These are phyloP conservation scores for Leptocoma aspasia DNA, from an alignment of 2,113 vertebrate genomes.

Conservation along the genomic window DNA sequence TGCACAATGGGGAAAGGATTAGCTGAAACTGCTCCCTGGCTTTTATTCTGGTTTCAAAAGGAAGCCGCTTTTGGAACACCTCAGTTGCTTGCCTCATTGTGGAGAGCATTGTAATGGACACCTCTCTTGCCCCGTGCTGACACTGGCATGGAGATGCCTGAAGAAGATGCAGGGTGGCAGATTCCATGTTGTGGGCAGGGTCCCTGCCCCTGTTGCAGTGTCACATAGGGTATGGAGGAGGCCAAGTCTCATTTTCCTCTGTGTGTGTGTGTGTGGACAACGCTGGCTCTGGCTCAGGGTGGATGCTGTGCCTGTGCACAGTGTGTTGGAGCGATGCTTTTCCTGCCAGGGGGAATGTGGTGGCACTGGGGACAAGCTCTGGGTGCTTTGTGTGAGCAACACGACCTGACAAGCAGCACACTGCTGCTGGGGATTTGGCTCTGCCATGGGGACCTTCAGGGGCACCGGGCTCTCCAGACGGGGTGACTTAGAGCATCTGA, in stretches of 20 bases:
- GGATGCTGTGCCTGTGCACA: background rate
- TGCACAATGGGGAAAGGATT: background rate
- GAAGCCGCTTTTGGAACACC: background rate
- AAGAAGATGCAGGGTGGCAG: background rate
- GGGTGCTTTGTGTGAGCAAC: background rate
- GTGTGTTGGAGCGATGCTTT: background rate
- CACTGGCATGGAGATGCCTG: background rate
- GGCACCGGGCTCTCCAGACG: background rate
- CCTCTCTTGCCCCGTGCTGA: background rate
- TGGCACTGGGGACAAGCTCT: background rate
- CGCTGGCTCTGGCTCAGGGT: fast-evolving
- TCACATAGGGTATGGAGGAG: background rate
- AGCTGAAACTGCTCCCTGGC: background rate
- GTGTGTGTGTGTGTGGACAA: background rate
- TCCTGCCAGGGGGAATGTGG: background rate
- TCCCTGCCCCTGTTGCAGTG: no score
- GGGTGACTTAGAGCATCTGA: background rate
- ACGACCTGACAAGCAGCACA: fast-evolving
- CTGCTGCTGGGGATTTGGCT: background rate
- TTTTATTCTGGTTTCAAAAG: constrained; percentile 2
- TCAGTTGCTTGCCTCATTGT: background rate
- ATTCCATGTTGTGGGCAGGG: fast-evolving
- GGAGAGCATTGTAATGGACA: background rate
- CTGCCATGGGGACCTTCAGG: fast-evolving
- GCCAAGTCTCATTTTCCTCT: background rate